phyloP scores from a whole-genome alignment of 2,888 invertebrate species.

The Chironomus tentans region DNA sequence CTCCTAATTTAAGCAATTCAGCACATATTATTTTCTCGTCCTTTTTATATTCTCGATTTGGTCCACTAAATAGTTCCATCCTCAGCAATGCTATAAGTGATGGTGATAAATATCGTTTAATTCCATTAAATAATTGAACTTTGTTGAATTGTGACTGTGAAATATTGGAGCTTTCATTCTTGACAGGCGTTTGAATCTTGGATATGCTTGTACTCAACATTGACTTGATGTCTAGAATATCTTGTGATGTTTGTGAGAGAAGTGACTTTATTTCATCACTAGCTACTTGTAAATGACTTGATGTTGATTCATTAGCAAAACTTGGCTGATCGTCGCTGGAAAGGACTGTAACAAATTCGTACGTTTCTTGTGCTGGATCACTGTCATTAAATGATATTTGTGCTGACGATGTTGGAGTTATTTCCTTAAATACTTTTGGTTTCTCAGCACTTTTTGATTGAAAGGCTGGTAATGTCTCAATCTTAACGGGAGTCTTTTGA shows the following conservation, averaged over 20 bases:
- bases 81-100: slow-evolving; percentile 39
- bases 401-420: no score
- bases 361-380: background rate
- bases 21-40: slow-evolving; percentile 37
- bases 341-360: background rate
- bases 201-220: background rate
- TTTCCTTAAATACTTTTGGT: no score
- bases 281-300: background rate
- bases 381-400: background rate
- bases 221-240: background rate
- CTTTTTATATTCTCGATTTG: slow-evolving; percentile 37
- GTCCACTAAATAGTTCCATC: slow-evolving; percentile 40
- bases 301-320: background rate
- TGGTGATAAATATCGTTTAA: slow-evolving; percentile 39
- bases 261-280: background rate
- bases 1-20: slow-evolving; percentile 37
- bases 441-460: background rate
- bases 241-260: background rate
- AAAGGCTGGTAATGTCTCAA: background rate
- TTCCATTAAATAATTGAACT: slow-evolving; percentile 37
- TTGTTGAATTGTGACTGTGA: slow-evolving; percentile 31
- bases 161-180: background rate
- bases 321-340: no score
- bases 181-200: background rate
- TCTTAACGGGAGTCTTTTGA: background rate